Base-by-base conservation (phyloP, 2,797 vertebrate genomes). In the Chrysocyon brachyurus region DNA sequence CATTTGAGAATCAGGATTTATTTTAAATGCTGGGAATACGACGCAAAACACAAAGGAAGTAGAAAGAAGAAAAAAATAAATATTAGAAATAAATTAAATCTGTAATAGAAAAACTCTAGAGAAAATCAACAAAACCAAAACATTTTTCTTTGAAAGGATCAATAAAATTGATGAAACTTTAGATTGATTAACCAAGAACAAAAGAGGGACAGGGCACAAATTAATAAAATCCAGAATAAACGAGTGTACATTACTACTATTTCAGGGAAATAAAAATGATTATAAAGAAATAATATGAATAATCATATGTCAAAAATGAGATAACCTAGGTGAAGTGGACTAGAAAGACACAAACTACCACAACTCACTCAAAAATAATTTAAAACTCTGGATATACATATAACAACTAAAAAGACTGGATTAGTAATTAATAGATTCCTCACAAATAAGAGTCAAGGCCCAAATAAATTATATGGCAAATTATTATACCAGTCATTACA, bases 151-250 rank as follows among this genome's bases (percentile, higher is more conserved):
- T 86, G 16, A 49, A 70, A 88, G 1, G 12, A 72, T 72, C 54
- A 36, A 64, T 0, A 72, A 93, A 93, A 26, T 79, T 28, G n/a
- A 63, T 64, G 7, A 78, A 86, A 7, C 4, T 77, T 90, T n/a
- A 52, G 4, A 33, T 56, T 75, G 2, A 73, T 7, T 57, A 82
- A 70, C 1, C 17, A 81, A 16, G 28, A 63, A 19, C 12, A 57
- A 31, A 40, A 33, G 89, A n/a, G 77, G 6, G 21, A 68, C 2
- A 77, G 22, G 16, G 12, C 1, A 10, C 4, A 92, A 52, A 54
- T 56, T 49, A 88, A 89, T 54, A 75, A 94, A 86, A 82, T 89
- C 2, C 82, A 73, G 14, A 56, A 56, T 88, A 33, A 89, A 72
- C 24, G 46, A 89, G 15, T 56, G 17, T 24, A 8, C 10, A 57